These are phyloP conservation scores for Hiodon alosoides DNA, from an alignment of 2,113 vertebrate genomes.

Conservation along the genomic window DNA sequence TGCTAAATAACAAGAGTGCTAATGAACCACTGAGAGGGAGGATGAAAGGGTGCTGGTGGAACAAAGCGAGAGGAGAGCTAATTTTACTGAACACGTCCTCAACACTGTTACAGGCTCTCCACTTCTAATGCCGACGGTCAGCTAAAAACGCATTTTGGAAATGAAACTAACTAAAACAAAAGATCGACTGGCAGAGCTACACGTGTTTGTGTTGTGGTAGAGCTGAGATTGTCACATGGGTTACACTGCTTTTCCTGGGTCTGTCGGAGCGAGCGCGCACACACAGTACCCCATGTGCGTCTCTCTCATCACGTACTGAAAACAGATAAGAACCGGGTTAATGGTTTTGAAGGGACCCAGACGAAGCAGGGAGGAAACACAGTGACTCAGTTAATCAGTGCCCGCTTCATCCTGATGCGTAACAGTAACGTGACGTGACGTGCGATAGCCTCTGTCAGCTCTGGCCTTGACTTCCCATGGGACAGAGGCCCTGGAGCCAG, in stretches of 20 bases:
- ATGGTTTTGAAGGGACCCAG: slow-evolving; percentile 36
- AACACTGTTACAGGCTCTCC: neutral
- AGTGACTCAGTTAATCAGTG: neutral
- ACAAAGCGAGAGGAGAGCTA: neutral
- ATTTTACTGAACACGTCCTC: neutral
- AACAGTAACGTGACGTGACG: neutral
- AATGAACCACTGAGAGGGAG: slow-evolving; percentile 7
- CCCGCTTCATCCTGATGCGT: neutral
- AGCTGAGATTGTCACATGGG: neutral
- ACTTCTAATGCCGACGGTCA: no score
- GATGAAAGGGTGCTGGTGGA: neutral
- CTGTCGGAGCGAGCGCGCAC: neutral
- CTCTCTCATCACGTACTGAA: slow-evolving; percentile 5
- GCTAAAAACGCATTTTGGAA: no score
- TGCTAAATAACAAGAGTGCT: slow-evolving; percentile 1
- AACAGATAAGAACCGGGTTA: slow-evolving; percentile 35
- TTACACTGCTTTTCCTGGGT: neutral
- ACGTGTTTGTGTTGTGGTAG: neutral
- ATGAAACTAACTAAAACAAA: no score
- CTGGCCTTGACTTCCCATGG: slow-evolving; percentile 14
- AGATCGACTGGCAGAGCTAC: no score
- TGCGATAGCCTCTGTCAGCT: neutral
- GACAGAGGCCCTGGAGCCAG: slow-evolving; percentile 6
- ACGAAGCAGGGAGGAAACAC: neutral
- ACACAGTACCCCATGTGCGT: neutral